These are phyloP conservation scores for Bursaphelenchus mucronatus DNA, from an alignment of 1,140 invertebrate species.

Conservation along the genomic window DNA sequence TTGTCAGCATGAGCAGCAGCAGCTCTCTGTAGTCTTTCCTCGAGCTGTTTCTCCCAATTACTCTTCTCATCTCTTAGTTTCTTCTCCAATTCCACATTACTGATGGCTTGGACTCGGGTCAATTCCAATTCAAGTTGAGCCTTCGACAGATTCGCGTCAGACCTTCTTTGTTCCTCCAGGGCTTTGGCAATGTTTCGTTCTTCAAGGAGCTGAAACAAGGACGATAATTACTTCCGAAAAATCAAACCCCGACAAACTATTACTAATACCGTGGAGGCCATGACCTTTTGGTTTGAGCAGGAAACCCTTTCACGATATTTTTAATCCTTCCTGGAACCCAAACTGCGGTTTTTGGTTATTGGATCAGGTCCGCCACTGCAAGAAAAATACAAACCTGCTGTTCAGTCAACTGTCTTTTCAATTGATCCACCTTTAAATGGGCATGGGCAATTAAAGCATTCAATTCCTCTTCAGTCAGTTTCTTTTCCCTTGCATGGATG, in stretches of 20 bases:
- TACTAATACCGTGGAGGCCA: too few relatives aligned
- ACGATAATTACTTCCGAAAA: not conserved
- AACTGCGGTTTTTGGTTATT: too few relatives aligned
- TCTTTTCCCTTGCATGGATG: constrained; percentile 56
- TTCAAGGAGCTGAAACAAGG: constrained; percentile 41
- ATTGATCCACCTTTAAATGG: constrained; percentile 64
- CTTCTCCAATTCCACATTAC: constrained; percentile 27
- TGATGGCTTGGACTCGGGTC: constrained; percentile 28
- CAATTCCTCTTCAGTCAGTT: constrained; percentile 64
- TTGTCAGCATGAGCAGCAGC: constrained; percentile 78
- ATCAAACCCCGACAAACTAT: not conserved
- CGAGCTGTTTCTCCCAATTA: constrained; percentile 71
- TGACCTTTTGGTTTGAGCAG: too few relatives aligned
- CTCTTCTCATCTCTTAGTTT: constrained; percentile 68
- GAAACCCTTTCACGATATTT: too few relatives aligned
- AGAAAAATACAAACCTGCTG: constrained; percentile 53
- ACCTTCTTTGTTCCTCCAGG: constrained; percentile 47
- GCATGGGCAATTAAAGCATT: constrained; percentile 65
- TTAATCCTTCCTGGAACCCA: too few relatives aligned
- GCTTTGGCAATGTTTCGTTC: constrained; percentile 50
- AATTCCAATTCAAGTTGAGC: constrained; percentile 40
- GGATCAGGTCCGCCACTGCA: not conserved
- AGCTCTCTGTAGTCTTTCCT: constrained; percentile 74
- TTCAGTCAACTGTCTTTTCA: constrained; percentile 64
- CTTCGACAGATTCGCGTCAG: constrained; percentile 37